phyloP scores from a whole-genome alignment of 2,888 invertebrate species.

The Pammene aurita region DNA sequence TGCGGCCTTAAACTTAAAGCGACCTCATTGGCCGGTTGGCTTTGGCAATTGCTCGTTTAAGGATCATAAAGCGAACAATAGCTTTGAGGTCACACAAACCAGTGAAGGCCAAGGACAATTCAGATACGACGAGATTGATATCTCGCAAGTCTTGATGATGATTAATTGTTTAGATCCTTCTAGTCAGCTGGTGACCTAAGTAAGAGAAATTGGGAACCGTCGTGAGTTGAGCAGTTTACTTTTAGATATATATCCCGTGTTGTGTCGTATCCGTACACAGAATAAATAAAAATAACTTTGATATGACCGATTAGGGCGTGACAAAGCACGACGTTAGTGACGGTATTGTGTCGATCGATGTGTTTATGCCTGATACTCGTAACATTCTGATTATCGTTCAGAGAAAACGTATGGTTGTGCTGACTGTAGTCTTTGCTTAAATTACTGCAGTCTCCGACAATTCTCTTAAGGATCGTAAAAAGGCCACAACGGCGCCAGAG shows the following conservation, averaged over 20 bases:
- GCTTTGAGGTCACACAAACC: slow-evolving; percentile 20
- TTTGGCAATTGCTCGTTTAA: slow-evolving; percentile 31
- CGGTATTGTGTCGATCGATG: no score
- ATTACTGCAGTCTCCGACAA: background rate
- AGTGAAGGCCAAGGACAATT: slow-evolving; percentile 15
- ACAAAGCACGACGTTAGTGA: no score
- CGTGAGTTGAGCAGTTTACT: no score
- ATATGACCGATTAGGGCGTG: no score
- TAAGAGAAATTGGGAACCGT: background rate
- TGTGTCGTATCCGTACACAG: no score
- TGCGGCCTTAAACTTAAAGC: slow-evolving; percentile 26
- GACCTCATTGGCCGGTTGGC: slow-evolving; percentile 12
- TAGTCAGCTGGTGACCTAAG: background rate
- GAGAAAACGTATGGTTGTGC: no score
- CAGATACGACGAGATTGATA: slow-evolving; percentile 8
- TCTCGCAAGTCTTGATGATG: background rate
- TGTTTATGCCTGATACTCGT: no score
- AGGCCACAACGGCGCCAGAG: slow-evolving; percentile 18
- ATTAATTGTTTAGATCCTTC: background rate
- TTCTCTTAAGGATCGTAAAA: slow-evolving; percentile 18
- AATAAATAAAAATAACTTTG: no score
- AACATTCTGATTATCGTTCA: no score
- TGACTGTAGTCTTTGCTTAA: no score
- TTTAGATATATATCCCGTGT: no score
- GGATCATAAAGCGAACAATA: slow-evolving; percentile 32